These are phyloP conservation scores for Xiphorhynchus elegans DNA, from an alignment of 2,113 vertebrate genomes.

Conservation along the genomic window DNA sequence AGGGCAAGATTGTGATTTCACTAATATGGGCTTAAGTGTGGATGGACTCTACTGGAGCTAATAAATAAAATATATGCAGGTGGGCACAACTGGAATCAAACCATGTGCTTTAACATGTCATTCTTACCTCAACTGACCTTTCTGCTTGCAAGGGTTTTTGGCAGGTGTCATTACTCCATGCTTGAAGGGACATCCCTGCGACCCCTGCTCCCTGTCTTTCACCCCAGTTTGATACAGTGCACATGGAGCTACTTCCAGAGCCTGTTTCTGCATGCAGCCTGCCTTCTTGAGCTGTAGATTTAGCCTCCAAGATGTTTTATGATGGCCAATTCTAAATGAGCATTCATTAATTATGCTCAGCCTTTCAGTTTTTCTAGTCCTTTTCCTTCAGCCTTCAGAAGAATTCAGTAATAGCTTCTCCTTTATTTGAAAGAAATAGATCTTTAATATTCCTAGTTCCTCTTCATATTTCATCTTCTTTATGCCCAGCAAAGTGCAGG, in stretches of 20 bases:
- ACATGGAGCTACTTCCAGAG: background rate
- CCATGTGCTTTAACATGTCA: background rate
- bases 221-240: background rate
- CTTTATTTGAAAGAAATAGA: conserved; percentile 49
- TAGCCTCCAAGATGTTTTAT: conserved; percentile 15
- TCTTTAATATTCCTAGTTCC: conserved; percentile 33
- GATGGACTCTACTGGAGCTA: background rate
- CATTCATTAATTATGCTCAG: conserved; percentile 44
- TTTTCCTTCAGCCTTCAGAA: conserved; percentile 13
- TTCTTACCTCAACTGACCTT: background rate
- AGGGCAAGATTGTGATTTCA: background rate
- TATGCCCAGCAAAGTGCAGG: background rate
- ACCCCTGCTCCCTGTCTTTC: background rate
- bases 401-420: conserved; percentile 28
- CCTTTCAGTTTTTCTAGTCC: conserved; percentile 39
- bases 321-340: conserved; percentile 7
- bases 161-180: background rate
- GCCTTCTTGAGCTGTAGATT: conserved; percentile 2
- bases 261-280: background rate
- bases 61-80: background rate
- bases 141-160: background rate
- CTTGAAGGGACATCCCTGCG: background rate
- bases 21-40: background rate
- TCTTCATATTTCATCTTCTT: background rate
- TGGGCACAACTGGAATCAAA: background rate